Evolutionary conservation across 1,140 invertebrate genomes (phyloP).

Genomic region (Charaxes varanes): DNA sequence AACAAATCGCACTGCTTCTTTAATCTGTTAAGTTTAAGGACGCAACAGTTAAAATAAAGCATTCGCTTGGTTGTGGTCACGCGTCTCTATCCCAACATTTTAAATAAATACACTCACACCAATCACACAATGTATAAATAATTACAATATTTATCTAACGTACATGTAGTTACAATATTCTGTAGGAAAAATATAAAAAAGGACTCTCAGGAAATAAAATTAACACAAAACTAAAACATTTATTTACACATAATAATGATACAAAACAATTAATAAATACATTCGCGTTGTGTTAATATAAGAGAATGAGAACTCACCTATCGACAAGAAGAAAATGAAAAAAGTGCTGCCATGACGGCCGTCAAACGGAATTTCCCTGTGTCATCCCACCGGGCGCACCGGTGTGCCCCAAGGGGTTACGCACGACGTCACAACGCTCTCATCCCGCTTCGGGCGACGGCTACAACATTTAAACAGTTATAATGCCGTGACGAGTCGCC

Average conservation of each 20-base stretch:
- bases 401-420: background rate
- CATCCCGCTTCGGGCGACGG: conserved; percentile 54
- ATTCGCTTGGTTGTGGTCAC: too few species aligned
- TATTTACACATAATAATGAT: conserved; percentile 4
- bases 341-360: conserved; percentile 25
- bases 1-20: too few species aligned
- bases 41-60: too few species aligned
- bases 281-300: conserved; percentile 18
- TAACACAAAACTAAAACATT: conserved; percentile 9
- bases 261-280: conserved; percentile 10
- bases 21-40: too few species aligned
- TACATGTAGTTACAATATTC: conserved; percentile 22
- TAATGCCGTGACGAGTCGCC: conserved; percentile 54
- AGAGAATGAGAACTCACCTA: conserved; percentile 17
- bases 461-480: conserved; percentile 64
- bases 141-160: conserved; percentile 3
- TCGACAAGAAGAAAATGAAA: conserved; percentile 32
- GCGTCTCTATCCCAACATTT: background rate
- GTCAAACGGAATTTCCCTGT: conserved; percentile 24
- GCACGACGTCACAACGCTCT: conserved; percentile 26
- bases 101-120: background rate
- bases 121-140: conserved; percentile 8
- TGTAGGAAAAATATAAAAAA: conserved; percentile 2
- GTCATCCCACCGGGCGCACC: conserved; percentile 27
- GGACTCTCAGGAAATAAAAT: background rate